Evolutionary conservation across 2,888 invertebrate species (phyloP).

Genomic region (Lordiphosa fenestrarum): DNA sequence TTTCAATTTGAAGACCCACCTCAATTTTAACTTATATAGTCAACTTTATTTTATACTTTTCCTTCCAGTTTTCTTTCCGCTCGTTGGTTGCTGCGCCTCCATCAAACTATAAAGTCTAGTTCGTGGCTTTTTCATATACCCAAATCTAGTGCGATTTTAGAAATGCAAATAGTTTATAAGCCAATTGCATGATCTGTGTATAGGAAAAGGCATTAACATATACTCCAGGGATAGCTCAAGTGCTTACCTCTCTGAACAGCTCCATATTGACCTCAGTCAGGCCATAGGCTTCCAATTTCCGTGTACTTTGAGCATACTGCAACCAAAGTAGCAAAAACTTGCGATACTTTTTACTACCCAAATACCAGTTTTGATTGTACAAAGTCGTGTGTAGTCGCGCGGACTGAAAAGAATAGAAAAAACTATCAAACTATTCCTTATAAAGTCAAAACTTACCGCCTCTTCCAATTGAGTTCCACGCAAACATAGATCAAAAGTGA

Average conservation of each 20-base stretch:
- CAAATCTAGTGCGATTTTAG: constrained; percentile 23
- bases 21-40: too few species aligned
- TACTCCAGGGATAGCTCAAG: too few species aligned
- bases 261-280: constrained; percentile 50
- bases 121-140: too few species aligned
- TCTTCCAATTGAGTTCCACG: constrained; percentile 48
- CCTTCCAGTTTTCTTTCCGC: too few species aligned
- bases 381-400: constrained; percentile 23
- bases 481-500: constrained; percentile 50
- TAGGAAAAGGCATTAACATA: neutral
- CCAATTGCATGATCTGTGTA: constrained; percentile 50
- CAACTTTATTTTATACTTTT: too few species aligned
- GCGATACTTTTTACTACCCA: constrained; percentile 37
- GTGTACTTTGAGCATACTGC: constrained; percentile 33
- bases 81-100: too few species aligned
- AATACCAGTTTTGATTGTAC: constrained; percentile 48
- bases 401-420: constrained; percentile 30
- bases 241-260: constrained; percentile 53
- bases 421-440: neutral
- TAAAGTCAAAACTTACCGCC: constrained; percentile 39
- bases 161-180: constrained; percentile 55
- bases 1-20: too few species aligned
- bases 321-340: constrained; percentile 49
- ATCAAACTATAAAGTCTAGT: too few species aligned
- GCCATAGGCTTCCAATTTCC: constrained; percentile 38